A percentile compares a stretch with the other conserved stretches of the same genome.
These are phyloP conservation scores for Metopolophium dirhodum DNA, from an alignment of 1,140 invertebrate genomes.

Conservation along the genomic window DNA sequence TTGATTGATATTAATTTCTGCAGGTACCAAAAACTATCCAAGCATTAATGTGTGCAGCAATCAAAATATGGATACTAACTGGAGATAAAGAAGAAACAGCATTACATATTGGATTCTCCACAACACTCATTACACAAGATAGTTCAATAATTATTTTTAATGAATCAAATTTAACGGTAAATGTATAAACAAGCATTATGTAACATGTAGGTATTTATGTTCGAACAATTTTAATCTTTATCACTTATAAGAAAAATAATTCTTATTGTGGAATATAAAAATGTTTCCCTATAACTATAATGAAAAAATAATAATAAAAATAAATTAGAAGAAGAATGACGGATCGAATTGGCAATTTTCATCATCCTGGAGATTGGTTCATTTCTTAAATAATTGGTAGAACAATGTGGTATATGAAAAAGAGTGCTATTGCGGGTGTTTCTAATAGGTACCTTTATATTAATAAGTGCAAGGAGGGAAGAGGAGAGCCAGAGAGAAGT, in stretches of 20 bases:
- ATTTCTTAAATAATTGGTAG: too few relatives aligned
- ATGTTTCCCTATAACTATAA: neutral
- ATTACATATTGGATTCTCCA: conserved; percentile 94
- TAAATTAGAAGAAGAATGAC: too few relatives aligned
- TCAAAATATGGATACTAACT: conserved; percentile 57
- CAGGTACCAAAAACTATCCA: conserved; percentile 55
- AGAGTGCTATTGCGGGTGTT: too few relatives aligned
- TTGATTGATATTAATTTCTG: neutral
- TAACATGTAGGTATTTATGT: neutral
- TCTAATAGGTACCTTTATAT: too few relatives aligned
- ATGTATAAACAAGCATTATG: neutral
- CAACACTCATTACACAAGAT: conserved; percentile 84
- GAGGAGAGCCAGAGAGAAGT: too few relatives aligned
- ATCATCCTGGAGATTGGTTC: too few relatives aligned
- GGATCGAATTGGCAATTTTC: too few relatives aligned
- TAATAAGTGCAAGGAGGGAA: too few relatives aligned
- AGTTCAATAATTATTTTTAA: conserved; percentile 66
- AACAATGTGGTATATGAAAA: too few relatives aligned
- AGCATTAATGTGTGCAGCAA: conserved; percentile 45
- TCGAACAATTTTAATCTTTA: neutral
- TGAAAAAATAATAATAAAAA: too few relatives aligned
- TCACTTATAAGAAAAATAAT: neutral
- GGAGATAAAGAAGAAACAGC: conserved; percentile 75
- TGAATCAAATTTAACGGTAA: conserved; percentile 60
- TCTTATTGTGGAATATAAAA: neutral